phyloP scores from a whole-genome alignment of 1,140 invertebrate species.

The Stenopsyche tienmushanensis region DNA sequence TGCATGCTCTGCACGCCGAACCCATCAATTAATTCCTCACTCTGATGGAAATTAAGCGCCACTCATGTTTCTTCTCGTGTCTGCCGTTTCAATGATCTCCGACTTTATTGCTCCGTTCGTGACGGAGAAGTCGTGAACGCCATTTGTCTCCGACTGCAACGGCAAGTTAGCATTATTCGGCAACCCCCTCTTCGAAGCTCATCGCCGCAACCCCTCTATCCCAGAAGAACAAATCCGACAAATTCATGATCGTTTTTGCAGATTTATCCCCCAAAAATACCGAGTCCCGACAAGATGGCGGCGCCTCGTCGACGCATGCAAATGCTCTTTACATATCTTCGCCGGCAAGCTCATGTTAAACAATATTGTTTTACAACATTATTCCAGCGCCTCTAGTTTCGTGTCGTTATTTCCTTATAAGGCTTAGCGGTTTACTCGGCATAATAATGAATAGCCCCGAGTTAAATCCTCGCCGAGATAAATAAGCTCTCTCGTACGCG shows the following conservation, averaged over 20 bases:
- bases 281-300: background rate
- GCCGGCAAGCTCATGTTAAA: background rate
- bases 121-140: no score
- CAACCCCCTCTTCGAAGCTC: background rate
- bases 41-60: no score
- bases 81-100: no score
- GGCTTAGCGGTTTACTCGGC: background rate
- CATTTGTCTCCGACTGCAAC: no score
- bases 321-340: conserved; percentile 4
- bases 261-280: no score
- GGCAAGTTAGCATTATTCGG: background rate
- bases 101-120: no score
- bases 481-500: background rate
- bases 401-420: conserved; percentile 23
- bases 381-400: conserved; percentile 22
- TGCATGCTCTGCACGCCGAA: no score
- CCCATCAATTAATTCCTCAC: no score
- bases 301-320: conserved; percentile 2
- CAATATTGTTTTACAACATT: conserved; percentile 27
- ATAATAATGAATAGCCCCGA: conserved; percentile 17
- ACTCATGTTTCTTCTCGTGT: no score
- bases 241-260: no score
- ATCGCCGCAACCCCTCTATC: no score
- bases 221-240: no score
- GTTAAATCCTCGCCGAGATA: background rate